phyloP scores from a whole-genome alignment of 2,888 invertebrate species.

The Philaethria dido region DNA sequence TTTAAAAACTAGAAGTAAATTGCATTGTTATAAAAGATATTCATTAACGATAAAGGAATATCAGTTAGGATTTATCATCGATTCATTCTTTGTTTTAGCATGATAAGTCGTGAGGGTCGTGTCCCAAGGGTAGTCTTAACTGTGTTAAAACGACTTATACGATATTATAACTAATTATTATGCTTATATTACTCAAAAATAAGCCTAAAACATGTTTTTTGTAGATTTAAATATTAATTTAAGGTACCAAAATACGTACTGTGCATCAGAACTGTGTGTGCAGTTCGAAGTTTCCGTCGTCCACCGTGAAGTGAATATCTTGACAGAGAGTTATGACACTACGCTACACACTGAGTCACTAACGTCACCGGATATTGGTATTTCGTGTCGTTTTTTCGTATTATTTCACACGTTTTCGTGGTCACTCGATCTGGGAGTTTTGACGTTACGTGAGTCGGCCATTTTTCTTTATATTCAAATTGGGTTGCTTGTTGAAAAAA shows the following conservation, averaged over 20 bases:
- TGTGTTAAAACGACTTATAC: background rate
- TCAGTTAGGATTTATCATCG: conserved; percentile 16
- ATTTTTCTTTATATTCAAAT: conserved; percentile 68
- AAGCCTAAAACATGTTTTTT: background rate
- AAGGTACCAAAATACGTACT: conserved; percentile 61
- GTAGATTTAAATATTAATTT: conserved; percentile 28
- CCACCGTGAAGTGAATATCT: conserved; percentile 55
- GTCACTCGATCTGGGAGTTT: conserved; percentile 67
- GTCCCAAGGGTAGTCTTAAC: conserved; percentile 1
- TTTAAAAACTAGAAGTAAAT: no score
- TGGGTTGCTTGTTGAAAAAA: conserved; percentile 58
- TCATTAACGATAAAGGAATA: background rate
- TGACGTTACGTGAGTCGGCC: conserved; percentile 76
- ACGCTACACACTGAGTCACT: conserved; percentile 54
- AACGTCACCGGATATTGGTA: conserved; percentile 53
- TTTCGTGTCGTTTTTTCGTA: conserved; percentile 52
- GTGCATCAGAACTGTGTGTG: conserved; percentile 69
- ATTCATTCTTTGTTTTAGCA: conserved; percentile 23
- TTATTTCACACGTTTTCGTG: conserved; percentile 68
- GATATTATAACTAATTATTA: background rate
- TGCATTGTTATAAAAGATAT: background rate
- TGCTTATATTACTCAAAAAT: background rate
- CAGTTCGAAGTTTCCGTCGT: conserved; percentile 52
- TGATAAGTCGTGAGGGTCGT: conserved; percentile 27
- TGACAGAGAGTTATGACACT: conserved; percentile 50